A percentile compares a stretch with the other conserved stretches of the same genome.
These are phyloP conservation scores for Notolabrus celidotus DNA, from an alignment of 2,797 vertebrate genomes.

Conservation along the genomic window DNA sequence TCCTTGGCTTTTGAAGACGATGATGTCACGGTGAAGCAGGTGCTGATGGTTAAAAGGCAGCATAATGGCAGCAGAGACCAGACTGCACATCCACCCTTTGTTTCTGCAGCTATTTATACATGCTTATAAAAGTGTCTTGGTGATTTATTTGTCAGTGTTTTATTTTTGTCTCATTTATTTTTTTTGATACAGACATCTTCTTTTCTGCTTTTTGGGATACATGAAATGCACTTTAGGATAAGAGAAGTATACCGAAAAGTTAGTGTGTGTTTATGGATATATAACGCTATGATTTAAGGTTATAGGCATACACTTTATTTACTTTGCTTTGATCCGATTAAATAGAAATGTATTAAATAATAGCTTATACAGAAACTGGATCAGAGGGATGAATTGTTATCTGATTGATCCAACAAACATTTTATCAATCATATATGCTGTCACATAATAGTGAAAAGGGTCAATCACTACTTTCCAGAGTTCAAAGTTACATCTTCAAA, in stretches of 20 bases:
- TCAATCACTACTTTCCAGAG: neutral
- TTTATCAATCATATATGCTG: no score
- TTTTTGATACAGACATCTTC: neutral
- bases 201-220: neutral
- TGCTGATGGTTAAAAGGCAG: slow-evolving; percentile 44
- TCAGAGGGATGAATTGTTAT: no score
- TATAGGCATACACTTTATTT: no score
- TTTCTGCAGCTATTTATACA: slow-evolving; percentile 6
- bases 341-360: no score
- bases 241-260: no score
- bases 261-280: no score
- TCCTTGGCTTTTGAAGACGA: slow-evolving; percentile 54
- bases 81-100: neutral
- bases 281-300: no score
- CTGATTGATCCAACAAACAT: no score
- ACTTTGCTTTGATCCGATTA: no score
- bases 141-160: neutral
- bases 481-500: neutral
- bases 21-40: slow-evolving; percentile 69
- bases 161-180: slow-evolving; percentile 18
- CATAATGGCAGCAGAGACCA: slow-evolving; percentile 27
- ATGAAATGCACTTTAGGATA: no score
- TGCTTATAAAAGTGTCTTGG: neutral
- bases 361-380: no score
- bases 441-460: neutral